These are phyloP conservation scores for Coracias cyanogaster DNA, from an alignment of 2,797 vertebrate species.

Conservation along the genomic window DNA sequence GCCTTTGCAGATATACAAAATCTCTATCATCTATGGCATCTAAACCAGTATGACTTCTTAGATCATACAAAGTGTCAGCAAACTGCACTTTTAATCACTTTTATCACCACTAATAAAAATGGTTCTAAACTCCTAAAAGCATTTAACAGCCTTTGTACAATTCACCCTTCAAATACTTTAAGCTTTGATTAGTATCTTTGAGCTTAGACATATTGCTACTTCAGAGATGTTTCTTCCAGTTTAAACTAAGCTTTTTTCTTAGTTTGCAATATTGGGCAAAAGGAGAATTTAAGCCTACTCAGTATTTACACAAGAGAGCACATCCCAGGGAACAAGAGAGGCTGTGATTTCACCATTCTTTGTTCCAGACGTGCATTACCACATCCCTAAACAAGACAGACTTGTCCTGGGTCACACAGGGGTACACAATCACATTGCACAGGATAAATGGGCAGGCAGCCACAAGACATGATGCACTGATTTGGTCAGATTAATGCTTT, in stretches of 20 bases:
- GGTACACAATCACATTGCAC: not conserved
- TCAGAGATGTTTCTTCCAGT: not conserved
- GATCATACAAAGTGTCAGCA: not conserved
- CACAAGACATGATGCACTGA: not conserved
- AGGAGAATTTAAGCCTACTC: not conserved
- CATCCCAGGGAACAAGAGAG: not conserved
- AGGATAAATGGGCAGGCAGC: not conserved
- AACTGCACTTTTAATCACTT: not conserved
- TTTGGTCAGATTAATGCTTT: not conserved
- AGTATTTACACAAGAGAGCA: not conserved
- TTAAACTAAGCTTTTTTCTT: not conserved
- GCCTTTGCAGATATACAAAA: not conserved
- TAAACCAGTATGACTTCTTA: not conserved
- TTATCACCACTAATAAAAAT: not conserved
- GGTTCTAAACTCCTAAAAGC: not conserved
- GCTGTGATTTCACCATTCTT: slow-evolving; percentile 26
- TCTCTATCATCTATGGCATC: not conserved
- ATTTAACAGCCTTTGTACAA: not conserved
- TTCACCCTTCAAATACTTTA: not conserved
- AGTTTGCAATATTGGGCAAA: not conserved
- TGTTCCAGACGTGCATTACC: not conserved
- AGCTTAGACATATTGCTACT: not conserved
- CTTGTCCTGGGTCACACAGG: not conserved
- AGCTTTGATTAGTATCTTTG: not conserved
- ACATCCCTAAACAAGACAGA: slow-evolving; percentile 30